Percentiles rank a stretch among this genome's conserved stretches.
phyloP scores from a whole-genome alignment of 2,888 invertebrate genomes.

The Nomada ferruginata region DNA sequence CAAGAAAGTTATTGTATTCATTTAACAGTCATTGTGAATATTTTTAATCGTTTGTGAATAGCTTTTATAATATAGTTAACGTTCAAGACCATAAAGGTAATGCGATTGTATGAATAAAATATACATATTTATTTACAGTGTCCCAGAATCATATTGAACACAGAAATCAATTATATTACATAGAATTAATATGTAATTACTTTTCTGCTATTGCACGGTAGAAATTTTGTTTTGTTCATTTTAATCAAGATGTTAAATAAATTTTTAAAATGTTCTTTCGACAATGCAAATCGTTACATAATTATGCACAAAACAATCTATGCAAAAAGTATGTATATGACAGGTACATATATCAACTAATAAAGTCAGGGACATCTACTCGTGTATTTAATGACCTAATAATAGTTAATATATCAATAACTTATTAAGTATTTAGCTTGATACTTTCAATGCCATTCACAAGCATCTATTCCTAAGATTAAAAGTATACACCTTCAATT shows the following conservation, averaged over 20 bases:
- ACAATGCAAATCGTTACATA: not conserved
- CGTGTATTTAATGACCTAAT: not conserved
- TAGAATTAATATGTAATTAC: not conserved
- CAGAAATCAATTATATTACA: not conserved
- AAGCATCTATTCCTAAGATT: not conserved
- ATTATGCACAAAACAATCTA: not conserved
- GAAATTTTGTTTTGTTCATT: not conserved
- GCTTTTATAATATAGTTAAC: not conserved
- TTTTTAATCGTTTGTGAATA: not conserved
- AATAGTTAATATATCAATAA: not conserved
- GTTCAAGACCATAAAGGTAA: constrained; percentile 6
- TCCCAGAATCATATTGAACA: constrained; percentile 17
- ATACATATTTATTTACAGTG: constrained; percentile 20
- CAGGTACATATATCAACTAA: not conserved
- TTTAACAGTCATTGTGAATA: constrained; percentile 1
- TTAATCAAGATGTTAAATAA: not conserved
- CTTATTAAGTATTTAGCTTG: not conserved
- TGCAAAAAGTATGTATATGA: not conserved
- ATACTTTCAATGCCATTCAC: not conserved
- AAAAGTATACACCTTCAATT: not conserved
- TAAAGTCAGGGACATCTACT: not conserved
- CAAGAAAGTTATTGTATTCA: constrained; percentile 16
- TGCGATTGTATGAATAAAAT: constrained; percentile 28
- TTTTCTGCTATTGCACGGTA: not conserved
- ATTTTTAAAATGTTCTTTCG: not conserved